A percentile compares a stretch with the other conserved stretches of the same genome.
phyloP scores from a whole-genome alignment of 1,140 invertebrate species.

The Parasteatoda tepidariorum region DNA sequence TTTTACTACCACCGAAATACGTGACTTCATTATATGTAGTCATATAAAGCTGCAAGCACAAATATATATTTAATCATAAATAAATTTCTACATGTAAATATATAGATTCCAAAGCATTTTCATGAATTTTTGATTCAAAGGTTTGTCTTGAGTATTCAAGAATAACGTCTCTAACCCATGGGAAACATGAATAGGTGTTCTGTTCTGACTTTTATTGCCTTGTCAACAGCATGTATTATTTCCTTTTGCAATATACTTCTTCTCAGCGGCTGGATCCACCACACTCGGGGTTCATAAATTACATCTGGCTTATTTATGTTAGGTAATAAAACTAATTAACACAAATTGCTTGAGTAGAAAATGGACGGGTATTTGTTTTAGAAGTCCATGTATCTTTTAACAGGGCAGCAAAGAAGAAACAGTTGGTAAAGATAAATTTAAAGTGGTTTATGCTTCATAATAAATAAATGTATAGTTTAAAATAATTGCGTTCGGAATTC shows the following conservation, averaged over 20 bases:
- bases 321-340: slow-evolving; percentile 57
- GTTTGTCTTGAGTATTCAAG: not conserved
- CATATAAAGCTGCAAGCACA: no score
- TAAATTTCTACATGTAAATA: not conserved
- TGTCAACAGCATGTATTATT: slow-evolving; percentile 54
- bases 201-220: slow-evolving; percentile 42
- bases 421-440: not conserved
- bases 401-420: not conserved
- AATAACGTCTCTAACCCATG: not conserved
- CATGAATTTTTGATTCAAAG: slow-evolving; percentile 29
- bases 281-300: slow-evolving; percentile 30
- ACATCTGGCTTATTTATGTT: slow-evolving; percentile 33
- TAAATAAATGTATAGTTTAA: not conserved
- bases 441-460: not conserved
- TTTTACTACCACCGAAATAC: no score
- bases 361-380: slow-evolving; percentile 21
- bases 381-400: slow-evolving; percentile 23
- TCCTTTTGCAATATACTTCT: not conserved
- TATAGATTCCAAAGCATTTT: not conserved
- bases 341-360: slow-evolving; percentile 38
- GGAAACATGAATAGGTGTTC: slow-evolving; percentile 44
- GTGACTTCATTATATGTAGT: no score
- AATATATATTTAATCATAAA: not conserved
- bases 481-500: not conserved
- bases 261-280: slow-evolving; percentile 1